Evolutionary conservation across 2,113 vertebrate genomes (phyloP).

Genomic region (Setophaga petechia): DNA sequence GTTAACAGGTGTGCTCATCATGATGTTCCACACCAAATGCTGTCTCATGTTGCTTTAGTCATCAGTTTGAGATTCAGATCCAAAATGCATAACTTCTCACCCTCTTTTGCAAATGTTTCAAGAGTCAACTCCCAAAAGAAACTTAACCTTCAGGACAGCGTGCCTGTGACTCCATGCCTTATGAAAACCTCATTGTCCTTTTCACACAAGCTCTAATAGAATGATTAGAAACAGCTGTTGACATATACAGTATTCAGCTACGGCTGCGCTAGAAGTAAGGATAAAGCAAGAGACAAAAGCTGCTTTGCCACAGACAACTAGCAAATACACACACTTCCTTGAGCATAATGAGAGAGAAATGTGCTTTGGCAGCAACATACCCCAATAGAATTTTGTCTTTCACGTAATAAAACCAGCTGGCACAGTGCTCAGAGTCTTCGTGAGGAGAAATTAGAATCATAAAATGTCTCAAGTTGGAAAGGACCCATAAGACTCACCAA

Average conservation of each 20-base stretch:
- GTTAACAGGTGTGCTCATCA: not conserved
- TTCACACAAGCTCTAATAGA: not conserved
- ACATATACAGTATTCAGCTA: not conserved
- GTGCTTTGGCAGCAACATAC: constrained; percentile 27
- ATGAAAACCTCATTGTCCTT: not conserved
- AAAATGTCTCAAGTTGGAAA: not conserved
- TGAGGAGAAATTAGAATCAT: not conserved
- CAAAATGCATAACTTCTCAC: not conserved
- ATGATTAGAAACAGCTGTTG: constrained; percentile 19
- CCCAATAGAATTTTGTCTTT: not conserved
- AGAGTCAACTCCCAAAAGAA: not conserved
- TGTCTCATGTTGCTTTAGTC: not conserved
- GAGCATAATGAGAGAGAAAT: not conserved
- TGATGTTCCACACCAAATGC: not conserved
- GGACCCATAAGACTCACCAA: not conserved
- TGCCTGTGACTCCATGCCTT: not conserved
- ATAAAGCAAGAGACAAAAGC: not conserved
- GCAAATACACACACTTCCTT: not conserved
- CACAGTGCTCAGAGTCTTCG: not conserved
- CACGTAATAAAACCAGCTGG: constrained; percentile 10
- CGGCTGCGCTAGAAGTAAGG: not conserved
- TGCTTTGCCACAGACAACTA: not conserved
- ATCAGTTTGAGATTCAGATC: not conserved
- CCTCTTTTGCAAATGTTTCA: not conserved
- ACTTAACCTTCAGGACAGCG: not conserved